phyloP scores from a whole-genome alignment of 1,140 invertebrate genomes.

The Berghia stephanieae region DNA sequence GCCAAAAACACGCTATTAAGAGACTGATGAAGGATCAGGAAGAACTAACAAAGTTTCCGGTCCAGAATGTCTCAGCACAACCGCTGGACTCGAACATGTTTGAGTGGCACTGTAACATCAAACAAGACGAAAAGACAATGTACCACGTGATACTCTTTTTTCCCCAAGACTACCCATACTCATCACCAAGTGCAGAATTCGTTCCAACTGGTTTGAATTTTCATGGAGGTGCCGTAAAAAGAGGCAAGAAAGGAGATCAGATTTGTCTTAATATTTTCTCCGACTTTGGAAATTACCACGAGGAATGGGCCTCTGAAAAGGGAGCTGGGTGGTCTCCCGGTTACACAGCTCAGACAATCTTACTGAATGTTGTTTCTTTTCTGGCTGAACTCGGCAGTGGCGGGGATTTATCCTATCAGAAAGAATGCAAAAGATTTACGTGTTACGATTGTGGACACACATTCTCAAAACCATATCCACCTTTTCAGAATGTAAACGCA shows the following conservation, averaged over 20 bases:
- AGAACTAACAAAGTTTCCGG: slow-evolving; percentile 48
- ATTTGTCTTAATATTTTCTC: slow-evolving; percentile 57
- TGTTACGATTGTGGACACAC: slow-evolving; percentile 55
- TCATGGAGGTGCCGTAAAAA: slow-evolving; percentile 49
- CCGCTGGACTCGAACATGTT: slow-evolving; percentile 56
- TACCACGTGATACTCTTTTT: slow-evolving; percentile 55
- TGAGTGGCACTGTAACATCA: slow-evolving; percentile 61
- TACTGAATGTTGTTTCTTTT: slow-evolving; percentile 56
- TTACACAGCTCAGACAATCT: slow-evolving; percentile 55
- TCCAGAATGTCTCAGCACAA: slow-evolving; percentile 54
- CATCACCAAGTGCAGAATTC: slow-evolving; percentile 58
- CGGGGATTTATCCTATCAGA: not conserved
- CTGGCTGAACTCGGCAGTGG: slow-evolving; percentile 40
- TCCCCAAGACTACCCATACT: slow-evolving; percentile 53
- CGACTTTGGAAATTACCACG: slow-evolving; percentile 54
- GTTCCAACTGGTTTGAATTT: slow-evolving; percentile 52
- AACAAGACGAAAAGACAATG: slow-evolving; percentile 51
- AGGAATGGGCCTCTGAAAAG: slow-evolving; percentile 54
- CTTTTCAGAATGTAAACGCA: slow-evolving; percentile 37
- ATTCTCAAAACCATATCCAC: slow-evolving; percentile 50
- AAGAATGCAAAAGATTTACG: slow-evolving; percentile 40
- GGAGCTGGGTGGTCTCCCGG: slow-evolving; percentile 55
- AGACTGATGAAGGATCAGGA: slow-evolving; percentile 47
- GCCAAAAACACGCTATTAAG: too few relatives aligned
- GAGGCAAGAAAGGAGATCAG: slow-evolving; percentile 50